Evolutionary conservation across 2,888 invertebrate genomes (phyloP).

Genomic region (Drosophila fungiperda): DNA sequence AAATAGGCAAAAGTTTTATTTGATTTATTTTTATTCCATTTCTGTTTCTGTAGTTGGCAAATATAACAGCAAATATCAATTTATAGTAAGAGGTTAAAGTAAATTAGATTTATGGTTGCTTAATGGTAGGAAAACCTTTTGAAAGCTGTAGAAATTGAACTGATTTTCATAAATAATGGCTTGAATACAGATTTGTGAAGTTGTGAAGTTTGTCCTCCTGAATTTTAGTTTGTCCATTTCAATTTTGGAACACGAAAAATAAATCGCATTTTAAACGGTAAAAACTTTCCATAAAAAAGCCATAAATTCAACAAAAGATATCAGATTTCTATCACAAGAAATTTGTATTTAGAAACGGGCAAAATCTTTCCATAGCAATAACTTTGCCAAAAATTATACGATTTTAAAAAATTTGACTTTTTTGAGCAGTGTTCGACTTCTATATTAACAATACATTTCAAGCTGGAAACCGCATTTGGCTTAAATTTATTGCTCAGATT

Average conservation of each 20-base stretch:
- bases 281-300: not conserved
- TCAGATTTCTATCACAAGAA: not conserved
- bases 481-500: not conserved
- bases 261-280: not conserved
- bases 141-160: not conserved
- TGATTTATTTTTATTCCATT: not conserved
- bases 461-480: not conserved
- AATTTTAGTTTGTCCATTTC: too few relatives aligned
- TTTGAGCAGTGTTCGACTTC: not conserved
- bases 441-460: not conserved
- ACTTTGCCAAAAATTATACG: not conserved
- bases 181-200: not conserved
- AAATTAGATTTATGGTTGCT: not conserved
- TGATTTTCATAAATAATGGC: not conserved
- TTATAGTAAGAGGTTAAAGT: not conserved
- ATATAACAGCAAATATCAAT: not conserved
- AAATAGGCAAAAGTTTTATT: conserved; percentile 42
- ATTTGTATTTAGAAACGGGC: not conserved
- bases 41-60: not conserved
- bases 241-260: not conserved
- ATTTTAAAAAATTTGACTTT: not conserved
- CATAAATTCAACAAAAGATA: not conserved
- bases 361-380: not conserved
- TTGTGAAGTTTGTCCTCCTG: too few relatives aligned
- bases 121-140: not conserved